phyloP scores from a whole-genome alignment of 2,888 invertebrate genomes.

The Agrochola litura region DNA sequence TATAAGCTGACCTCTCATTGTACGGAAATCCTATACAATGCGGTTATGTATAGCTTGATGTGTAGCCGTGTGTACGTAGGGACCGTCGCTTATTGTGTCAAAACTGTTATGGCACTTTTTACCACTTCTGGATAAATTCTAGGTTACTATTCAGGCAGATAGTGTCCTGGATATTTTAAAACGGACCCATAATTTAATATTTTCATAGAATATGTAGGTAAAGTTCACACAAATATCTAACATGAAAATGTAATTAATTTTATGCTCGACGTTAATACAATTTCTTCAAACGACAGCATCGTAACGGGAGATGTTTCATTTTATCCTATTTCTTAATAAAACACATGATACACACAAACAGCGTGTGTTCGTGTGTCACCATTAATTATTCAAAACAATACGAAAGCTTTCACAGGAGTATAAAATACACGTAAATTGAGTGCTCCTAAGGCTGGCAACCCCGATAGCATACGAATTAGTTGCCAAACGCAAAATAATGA shows the following conservation, averaged over 20 bases:
- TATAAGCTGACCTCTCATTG: too few species aligned
- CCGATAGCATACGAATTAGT: conserved; percentile 62
- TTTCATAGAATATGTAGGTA: background rate
- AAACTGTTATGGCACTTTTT: background rate
- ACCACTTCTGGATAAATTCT: background rate
- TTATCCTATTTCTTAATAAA: background rate
- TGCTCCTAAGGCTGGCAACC: conserved; percentile 33
- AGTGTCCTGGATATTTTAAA: background rate
- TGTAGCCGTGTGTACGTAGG: too few species aligned
- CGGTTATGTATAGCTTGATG: too few species aligned
- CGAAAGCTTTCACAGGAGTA: conserved; percentile 42
- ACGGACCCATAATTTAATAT: background rate
- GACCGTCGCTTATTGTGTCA: background rate
- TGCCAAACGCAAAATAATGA: conserved; percentile 62
- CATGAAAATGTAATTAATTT: conserved; percentile 10
- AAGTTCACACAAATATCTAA: background rate
- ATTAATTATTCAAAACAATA: conserved; percentile 39
- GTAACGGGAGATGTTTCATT: background rate
- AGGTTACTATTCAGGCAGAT: background rate
- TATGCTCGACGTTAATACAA: background rate
- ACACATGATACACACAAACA: conserved; percentile 3
- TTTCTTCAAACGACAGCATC: background rate
- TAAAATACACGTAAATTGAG: conserved; percentile 47
- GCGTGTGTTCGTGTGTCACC: background rate
- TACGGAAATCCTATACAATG: too few species aligned